These are phyloP conservation scores for Hesperophylax magnus DNA, from an alignment of 1,140 invertebrate genomes.

Conservation along the genomic window DNA sequence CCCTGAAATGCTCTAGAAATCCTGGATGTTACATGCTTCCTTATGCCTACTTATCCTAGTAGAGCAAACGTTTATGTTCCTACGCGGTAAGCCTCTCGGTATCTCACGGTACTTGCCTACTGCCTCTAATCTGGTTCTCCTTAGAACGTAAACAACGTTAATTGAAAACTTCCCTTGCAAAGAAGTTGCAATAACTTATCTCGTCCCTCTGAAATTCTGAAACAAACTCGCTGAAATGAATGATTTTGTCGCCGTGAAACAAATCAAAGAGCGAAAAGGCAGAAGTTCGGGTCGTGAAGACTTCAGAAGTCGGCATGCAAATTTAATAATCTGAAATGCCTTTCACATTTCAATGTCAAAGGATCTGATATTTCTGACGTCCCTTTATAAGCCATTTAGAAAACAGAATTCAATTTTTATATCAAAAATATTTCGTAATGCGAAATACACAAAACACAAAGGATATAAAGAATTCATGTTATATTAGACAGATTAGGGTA, in stretches of 20 bases:
- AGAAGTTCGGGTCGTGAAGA: constrained; percentile 38
- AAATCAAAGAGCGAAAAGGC: constrained; percentile 46
- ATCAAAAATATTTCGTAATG: constrained; percentile 1
- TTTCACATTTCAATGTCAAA: constrained; percentile 59
- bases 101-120: background rate
- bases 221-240: constrained; percentile 41
- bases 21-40: constrained; percentile 55
- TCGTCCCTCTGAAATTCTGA: constrained; percentile 52
- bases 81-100: background rate
- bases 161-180: constrained; percentile 54
- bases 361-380: constrained; percentile 53
- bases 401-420: constrained; percentile 26
- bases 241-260: constrained; percentile 52
- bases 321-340: constrained; percentile 58
- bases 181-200: constrained; percentile 56
- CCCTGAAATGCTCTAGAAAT: constrained; percentile 52
- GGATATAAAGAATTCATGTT: constrained; percentile 7
- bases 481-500: background rate
- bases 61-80: background rate
- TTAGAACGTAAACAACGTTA: constrained; percentile 50
- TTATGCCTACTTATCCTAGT: constrained; percentile 50
- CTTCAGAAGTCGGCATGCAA: constrained; percentile 51
- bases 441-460: background rate
- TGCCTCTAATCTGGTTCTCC: background rate
- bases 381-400: constrained; percentile 47